A percentile compares a stretch with the other conserved stretches of the same genome.
Conservation (phyloP, 2,797 vertebrate genomes). For the Rhadinocentrus ornatus region DNA sequence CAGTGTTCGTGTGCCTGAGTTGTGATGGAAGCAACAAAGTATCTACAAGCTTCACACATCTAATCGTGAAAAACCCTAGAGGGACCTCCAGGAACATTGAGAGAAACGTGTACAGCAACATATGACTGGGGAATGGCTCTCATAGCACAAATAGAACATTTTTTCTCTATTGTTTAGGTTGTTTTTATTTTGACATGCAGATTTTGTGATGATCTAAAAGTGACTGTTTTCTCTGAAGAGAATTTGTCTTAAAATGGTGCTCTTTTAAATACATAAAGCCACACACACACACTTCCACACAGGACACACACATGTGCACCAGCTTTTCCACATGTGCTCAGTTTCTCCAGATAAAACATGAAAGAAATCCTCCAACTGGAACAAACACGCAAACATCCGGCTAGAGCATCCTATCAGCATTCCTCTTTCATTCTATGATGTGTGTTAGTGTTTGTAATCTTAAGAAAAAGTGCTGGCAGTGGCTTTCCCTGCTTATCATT, state of each 20-base stretch:
- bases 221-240: constrained; percentile 75
- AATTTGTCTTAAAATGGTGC: constrained; percentile 85
- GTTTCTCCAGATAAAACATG: constrained; percentile 56
- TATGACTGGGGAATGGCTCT: constrained; percentile 51
- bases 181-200: constrained; percentile 58
- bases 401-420: constrained; percentile 70
- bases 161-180: constrained; percentile 32
- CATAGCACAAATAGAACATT: constrained; percentile 66
- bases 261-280: constrained; percentile 67
- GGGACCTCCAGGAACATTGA: constrained; percentile 54
- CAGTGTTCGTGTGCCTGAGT: constrained; percentile 78
- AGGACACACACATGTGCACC: constrained; percentile 36
- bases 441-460: constrained; percentile 75
- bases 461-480: constrained; percentile 48
- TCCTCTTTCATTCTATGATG: constrained; percentile 74
- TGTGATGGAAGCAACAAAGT: constrained; percentile 61
- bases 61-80: constrained; percentile 35
- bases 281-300: constrained; percentile 47
- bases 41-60: constrained; percentile 59
- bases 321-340: constrained; percentile 57
- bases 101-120: constrained; percentile 57
- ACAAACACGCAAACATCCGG: constrained; percentile 56
- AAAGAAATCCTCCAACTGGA: constrained; percentile 52
- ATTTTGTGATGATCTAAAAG: constrained; percentile 59
- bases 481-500: constrained; percentile 69